Conservation (phyloP, 2,888 invertebrate genomes). For the Ichneumon xanthorius region DNA sequence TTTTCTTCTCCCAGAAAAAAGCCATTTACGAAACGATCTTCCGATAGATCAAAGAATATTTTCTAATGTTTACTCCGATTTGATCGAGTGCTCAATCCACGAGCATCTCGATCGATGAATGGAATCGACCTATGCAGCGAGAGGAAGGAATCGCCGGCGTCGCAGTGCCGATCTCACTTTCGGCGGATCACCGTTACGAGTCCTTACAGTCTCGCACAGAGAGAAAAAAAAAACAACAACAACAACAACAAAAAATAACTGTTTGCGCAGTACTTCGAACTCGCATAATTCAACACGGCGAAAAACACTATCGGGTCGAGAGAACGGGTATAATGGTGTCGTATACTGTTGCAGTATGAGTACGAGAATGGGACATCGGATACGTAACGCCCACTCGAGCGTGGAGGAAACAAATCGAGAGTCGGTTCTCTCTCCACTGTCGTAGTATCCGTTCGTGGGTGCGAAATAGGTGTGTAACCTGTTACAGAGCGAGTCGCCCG, state of each 20-base stretch:
- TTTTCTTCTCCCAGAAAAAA: too few species aligned
- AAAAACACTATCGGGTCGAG: not conserved
- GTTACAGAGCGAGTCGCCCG: slow-evolving; percentile 70
- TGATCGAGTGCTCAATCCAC: not conserved
- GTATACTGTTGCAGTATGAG: slow-evolving; percentile 15
- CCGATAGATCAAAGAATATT: too few species aligned
- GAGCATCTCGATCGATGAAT: not conserved
- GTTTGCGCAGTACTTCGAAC: slow-evolving; percentile 14
- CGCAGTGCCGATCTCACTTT: slow-evolving; percentile 72
- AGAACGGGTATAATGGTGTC: slow-evolving; percentile 31
- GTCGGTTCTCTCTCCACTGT: slow-evolving; percentile 32
- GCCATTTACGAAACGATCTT: too few species aligned
- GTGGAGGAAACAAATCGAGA: slow-evolving; percentile 51
- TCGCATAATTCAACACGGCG: slow-evolving; percentile 50
- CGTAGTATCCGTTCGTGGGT: slow-evolving; percentile 60
- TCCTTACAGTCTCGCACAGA: slow-evolving; percentile 23
- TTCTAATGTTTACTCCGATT: not conserved
- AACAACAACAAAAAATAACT: slow-evolving; percentile 6
- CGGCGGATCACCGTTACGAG: slow-evolving; percentile 75
- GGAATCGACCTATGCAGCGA: slow-evolving; percentile 36
- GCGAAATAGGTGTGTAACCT: slow-evolving; percentile 74
- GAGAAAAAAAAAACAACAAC: not conserved
- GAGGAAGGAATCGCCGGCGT: slow-evolving; percentile 66
- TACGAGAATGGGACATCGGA: slow-evolving; percentile 49
- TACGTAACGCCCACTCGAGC: slow-evolving; percentile 58